phyloP scores from a whole-genome alignment of 2,113 vertebrate species.

The Zosterops borbonicus region DNA sequence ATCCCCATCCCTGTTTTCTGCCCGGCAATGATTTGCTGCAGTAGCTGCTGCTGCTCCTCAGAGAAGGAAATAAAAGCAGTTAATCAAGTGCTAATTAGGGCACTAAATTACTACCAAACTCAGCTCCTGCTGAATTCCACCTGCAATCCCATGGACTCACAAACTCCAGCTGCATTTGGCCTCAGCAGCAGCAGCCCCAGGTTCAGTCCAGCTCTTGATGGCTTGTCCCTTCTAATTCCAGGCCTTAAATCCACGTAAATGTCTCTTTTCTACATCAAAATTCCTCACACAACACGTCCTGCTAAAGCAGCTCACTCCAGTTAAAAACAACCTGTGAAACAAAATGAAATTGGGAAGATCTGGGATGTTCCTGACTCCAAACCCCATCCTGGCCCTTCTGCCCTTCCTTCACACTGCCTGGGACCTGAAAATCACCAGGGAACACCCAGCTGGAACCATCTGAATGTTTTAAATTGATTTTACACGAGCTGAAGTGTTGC shows the following conservation, averaged over 20 bases:
- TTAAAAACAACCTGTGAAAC: neutral
- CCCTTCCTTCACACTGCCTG: neutral
- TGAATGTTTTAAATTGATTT: neutral
- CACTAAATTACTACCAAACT: neutral
- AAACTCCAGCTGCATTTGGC: neutral
- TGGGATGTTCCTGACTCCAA: neutral
- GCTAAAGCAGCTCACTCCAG: neutral
- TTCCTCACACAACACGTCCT: neutral
- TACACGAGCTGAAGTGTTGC: neutral
- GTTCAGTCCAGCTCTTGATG: neutral
- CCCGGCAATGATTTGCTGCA: neutral
- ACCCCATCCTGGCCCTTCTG: neutral
- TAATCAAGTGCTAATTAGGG: neutral
- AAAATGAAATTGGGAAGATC: rapidly evolving
- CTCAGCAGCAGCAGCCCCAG: neutral
- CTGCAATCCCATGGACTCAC: neutral
- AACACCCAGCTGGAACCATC: neutral
- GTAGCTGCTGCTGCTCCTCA: neutral
- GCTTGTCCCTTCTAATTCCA: neutral
- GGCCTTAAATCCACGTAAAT: neutral
- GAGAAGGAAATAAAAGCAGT: neutral
- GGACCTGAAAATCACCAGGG: neutral
- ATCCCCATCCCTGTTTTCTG: neutral
- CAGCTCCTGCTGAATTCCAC: neutral
- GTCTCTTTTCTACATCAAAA: neutral